These are phyloP conservation scores for Actinemys pallida DNA, from an alignment of 2,113 vertebrate genomes.

Conservation along the genomic window DNA sequence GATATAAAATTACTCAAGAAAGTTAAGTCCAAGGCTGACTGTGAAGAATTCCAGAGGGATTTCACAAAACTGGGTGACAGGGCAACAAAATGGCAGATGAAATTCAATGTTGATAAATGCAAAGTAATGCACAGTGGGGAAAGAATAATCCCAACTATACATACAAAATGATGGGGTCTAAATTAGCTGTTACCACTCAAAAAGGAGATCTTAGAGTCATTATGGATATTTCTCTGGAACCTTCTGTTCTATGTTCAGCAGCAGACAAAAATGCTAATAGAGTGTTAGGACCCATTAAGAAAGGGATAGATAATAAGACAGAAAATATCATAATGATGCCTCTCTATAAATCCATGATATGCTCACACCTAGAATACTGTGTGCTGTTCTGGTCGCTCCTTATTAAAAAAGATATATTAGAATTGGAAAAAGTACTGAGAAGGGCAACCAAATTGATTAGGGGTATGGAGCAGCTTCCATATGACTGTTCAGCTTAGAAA, in stretches of 20 bases:
- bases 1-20: too few species aligned
- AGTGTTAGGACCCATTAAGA: not conserved
- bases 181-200: too few species aligned
- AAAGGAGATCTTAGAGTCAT: too few species aligned
- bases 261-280: not conserved
- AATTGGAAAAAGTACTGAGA: not conserved
- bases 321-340: not conserved
- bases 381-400: not conserved
- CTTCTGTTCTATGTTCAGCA: not conserved
- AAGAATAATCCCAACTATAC: too few species aligned
- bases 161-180: too few species aligned
- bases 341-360: not conserved
- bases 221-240: too few species aligned
- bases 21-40: too few species aligned
- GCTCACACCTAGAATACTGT: not conserved
- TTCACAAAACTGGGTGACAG: too few species aligned
- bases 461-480: not conserved
- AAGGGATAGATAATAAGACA: not conserved
- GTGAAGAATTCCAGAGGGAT: too few species aligned
- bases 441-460: not conserved
- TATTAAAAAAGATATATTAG: not conserved
- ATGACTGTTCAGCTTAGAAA: not conserved
- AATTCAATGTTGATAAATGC: too few species aligned
- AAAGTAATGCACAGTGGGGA: too few species aligned
- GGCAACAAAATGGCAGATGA: too few species aligned